Base-by-base conservation (phyloP, 2,113 vertebrate species). In the Merops nubicus region DNA sequence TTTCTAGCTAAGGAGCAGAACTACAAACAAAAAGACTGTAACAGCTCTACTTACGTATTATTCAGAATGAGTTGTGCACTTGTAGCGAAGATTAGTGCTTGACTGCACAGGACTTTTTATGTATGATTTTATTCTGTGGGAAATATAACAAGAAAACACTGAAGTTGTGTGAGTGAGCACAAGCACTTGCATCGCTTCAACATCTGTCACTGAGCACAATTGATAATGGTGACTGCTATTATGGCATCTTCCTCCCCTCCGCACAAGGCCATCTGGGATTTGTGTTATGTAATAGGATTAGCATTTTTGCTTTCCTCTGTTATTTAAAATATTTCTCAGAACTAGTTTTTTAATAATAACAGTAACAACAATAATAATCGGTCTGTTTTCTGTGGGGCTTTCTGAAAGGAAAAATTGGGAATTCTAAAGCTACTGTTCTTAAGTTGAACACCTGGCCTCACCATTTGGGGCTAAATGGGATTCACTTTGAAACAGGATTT, bases 311-410 rank as follows among this genome's bases (percentile, higher is more conserved):
- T 95, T 91, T 96, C 92, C 95, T 98, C 89, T 95, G 96, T 97
- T 94, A 95, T 97, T 97, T 97, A 97, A 98, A 97, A 93, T 97
- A 97, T 97, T 97, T 96, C 88, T 97, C 83, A 70, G 96, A 98
- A 97, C 96, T 89, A 85, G 47, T 96, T 97, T 97, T 96, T 95
- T 86, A 97, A 94, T 97, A 90, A 97, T 85, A 96, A 95, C 84
- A 92, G 84, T 85, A 92, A 85, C 86, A 97, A 85, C 78, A 93
- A 67, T 89, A 97, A 97, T 97, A 97, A 96, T 84, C 90, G 96
- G 72, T 90, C 93, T 97, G 94, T 94, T 93, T 94, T 97, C 87
- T 97, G 83, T 91, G 91, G 68, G 62, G 72, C 85, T 88, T 51
- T 93, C 85, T 96, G 70, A 80, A 96, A 95, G 94, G 81, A 94